Conservation (phyloP, 1,140 invertebrate species). For the Eriosoma lanigerum region DNA sequence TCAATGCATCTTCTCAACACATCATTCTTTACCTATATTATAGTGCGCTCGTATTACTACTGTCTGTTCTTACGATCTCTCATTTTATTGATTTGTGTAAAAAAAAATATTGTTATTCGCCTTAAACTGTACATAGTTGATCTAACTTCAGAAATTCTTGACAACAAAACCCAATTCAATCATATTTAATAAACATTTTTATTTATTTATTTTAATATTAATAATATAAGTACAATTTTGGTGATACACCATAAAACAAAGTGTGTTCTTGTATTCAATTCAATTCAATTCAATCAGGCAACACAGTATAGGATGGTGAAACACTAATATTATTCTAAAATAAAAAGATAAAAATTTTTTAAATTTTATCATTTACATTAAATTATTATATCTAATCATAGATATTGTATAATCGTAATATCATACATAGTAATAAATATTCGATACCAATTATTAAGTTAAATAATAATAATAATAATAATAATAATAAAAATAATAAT, state of each 20-base stretch:
- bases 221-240: slow-evolving; percentile 51
- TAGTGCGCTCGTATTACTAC: no score
- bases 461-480: slow-evolving; percentile 45
- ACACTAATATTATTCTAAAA: slow-evolving; percentile 43
- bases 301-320: slow-evolving; percentile 46
- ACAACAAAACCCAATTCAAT: neutral
- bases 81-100: no score
- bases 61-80: no score
- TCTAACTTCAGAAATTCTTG: no score
- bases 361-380: slow-evolving; percentile 14
- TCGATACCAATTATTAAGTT: slow-evolving; percentile 31
- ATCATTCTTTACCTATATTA: no score
- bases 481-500: slow-evolving; percentile 33
- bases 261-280: slow-evolving; percentile 21
- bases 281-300: no score
- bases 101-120: no score
- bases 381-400: slow-evolving; percentile 39
- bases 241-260: slow-evolving; percentile 51
- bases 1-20: no score
- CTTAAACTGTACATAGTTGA: no score
- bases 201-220: slow-evolving; percentile 41
- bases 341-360: slow-evolving; percentile 20
- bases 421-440: slow-evolving; percentile 28
- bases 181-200: slow-evolving; percentile 26
- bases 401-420: neutral